phyloP scores from a whole-genome alignment of 2,113 vertebrate species.

The Sula dactylatra region DNA sequence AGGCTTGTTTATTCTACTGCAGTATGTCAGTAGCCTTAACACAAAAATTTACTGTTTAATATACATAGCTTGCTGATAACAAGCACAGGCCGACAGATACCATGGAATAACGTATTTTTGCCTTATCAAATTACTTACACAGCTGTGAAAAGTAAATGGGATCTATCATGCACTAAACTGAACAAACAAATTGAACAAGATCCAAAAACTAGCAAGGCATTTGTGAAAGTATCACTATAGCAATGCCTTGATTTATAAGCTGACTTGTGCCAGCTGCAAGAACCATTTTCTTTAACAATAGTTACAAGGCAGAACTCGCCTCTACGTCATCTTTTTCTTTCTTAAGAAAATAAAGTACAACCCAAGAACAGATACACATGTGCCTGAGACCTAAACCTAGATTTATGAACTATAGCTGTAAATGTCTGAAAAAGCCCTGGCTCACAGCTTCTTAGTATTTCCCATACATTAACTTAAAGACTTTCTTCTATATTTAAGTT shows the following conservation, averaged over 20 bases:
- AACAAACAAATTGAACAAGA: neutral
- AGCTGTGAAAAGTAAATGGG: neutral
- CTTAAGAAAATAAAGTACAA: neutral
- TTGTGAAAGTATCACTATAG: neutral
- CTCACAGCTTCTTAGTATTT: neutral
- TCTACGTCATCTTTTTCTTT: neutral
- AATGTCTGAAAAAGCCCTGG: neutral
- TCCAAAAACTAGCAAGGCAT: neutral
- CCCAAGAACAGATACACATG: neutral
- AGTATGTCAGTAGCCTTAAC: neutral
- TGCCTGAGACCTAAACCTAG: neutral
- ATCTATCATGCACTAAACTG: neutral
- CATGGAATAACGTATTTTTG: neutral
- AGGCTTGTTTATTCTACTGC: neutral
- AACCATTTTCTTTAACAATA: neutral
- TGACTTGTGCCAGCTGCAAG: neutral
- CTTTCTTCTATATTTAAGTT: neutral
- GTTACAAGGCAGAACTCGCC: neutral
- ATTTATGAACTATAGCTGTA: neutral
- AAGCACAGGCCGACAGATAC: neutral
- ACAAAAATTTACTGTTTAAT: neutral
- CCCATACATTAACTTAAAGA: neutral
- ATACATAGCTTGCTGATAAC: neutral
- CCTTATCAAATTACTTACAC: neutral
- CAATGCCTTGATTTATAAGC: neutral